Evolutionary conservation across 1,140 invertebrate species (phyloP).

Genomic region (Globodera ellingtonae): DNA sequence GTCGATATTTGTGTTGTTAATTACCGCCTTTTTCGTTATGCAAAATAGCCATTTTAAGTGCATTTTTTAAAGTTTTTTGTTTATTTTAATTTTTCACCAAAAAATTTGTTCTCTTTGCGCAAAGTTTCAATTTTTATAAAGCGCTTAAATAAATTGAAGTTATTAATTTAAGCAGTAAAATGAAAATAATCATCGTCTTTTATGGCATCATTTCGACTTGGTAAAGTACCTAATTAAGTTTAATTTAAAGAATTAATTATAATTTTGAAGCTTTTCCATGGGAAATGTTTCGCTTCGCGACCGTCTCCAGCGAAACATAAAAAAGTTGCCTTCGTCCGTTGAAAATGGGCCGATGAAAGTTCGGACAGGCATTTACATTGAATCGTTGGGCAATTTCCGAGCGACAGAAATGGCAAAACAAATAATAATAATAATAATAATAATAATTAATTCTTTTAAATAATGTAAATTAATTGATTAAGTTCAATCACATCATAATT

Average conservation of each 20-base stretch:
- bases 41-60: too few species aligned
- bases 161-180: neutral
- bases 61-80: too few species aligned
- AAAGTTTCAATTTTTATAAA: too few species aligned
- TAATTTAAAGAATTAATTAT: neutral
- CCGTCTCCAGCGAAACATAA: slow-evolving; percentile 36
- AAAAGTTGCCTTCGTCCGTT: slow-evolving; percentile 25
- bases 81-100: too few species aligned
- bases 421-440: neutral
- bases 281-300: slow-evolving; percentile 13
- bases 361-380: slow-evolving; percentile 57
- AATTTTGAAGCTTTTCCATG: neutral
- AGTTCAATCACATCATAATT: neutral
- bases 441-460: neutral
- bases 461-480: too few species aligned
- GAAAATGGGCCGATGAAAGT: slow-evolving; percentile 43
- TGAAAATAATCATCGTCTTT: too few species aligned
- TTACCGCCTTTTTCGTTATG: too few species aligned
- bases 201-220: too few species aligned
- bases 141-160: neutral
- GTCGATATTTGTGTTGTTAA: too few species aligned
- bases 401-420: slow-evolving; percentile 23
- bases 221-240: too few species aligned
- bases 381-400: slow-evolving; percentile 53
- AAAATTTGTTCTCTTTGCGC: too few species aligned